Base-by-base conservation (phyloP, 2,113 vertebrate genomes). In the Collichthys lucidus region DNA sequence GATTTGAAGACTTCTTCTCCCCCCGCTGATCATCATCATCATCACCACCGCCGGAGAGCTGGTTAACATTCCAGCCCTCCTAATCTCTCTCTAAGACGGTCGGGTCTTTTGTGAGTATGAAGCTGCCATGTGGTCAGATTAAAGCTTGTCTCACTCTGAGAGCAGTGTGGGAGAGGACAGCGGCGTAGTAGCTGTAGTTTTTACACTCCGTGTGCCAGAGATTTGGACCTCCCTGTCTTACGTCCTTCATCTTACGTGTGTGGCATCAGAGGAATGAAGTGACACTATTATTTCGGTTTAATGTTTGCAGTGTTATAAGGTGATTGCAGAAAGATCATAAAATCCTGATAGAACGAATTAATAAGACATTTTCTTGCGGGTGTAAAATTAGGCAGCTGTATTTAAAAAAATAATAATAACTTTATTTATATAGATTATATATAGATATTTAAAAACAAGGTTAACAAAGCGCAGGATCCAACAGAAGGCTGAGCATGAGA, bases 71-170 rank as follows among this genome's bases (percentile, higher is more conserved):
- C 91, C 86, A 71, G 60, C 11, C 24, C 59, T 74, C 40, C 63
- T 90, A 88, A 87, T 83, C 90, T 78, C 83, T 65, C 69, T 72
- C 42, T 50, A 7, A 78, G 68, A 66, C 19, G 11, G 29, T 75
- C 72, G 64, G 68, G 52, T 82, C 76, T 61, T 86, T 61, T 73
- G 53, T 67, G 50, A 55, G 70, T 68, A 56, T 49, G 26, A 57
- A 75, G 19, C 73, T 76, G 79, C 74, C 88, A 84, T 86, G 87
- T 80, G 88, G 82, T 85, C 84, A 83, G 91, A 92, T 92, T 87
- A 91, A 85, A 65, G 66, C 44, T 31, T 31, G n/a, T 62, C 52
- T 35, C 31, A 35, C 7, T 52, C 52, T 74, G 47, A 64, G 80
- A 73, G 14, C 20, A 75, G 47, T 80, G 88, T 90, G 90, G 82